These are phyloP conservation scores for Eutrigla gurnardus DNA, from an alignment of 2,797 vertebrate species.

Conservation along the genomic window DNA sequence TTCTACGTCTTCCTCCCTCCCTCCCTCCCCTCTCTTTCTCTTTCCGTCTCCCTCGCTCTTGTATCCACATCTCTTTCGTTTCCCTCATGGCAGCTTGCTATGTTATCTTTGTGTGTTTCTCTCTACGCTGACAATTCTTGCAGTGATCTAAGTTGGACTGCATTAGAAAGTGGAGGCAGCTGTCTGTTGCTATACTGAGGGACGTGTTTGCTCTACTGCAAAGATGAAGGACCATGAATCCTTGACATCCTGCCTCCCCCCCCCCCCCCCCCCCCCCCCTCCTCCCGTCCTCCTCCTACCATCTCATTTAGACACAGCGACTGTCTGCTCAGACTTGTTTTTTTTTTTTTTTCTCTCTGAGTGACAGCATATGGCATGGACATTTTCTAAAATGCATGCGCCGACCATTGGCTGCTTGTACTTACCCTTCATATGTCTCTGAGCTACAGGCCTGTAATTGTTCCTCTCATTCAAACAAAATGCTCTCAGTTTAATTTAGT, in stretches of 20 bases:
- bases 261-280: slow-evolving; percentile 85
- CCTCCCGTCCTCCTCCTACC: slow-evolving; percentile 86
- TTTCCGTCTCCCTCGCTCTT: slow-evolving; percentile 61
- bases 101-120: slow-evolving; percentile 99
- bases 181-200: slow-evolving; percentile 99
- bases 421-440: slow-evolving; percentile 64
- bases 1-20: slow-evolving; percentile 63
- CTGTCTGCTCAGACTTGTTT: slow-evolving; percentile 95
- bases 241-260: slow-evolving; percentile 93
- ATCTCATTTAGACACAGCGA: slow-evolving; percentile 98
- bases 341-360: slow-evolving; percentile 84
- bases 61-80: slow-evolving; percentile 73
- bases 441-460: slow-evolving; percentile 56
- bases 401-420: slow-evolving; percentile 73
- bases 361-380: slow-evolving; percentile 97
- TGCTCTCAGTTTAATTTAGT: slow-evolving; percentile 39
- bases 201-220: slow-evolving; percentile 98
- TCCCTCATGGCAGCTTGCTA: slow-evolving; percentile 94
- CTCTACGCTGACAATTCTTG: slow-evolving; percentile 96
- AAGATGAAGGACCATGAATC: slow-evolving; percentile 99
- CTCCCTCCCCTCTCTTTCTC: slow-evolving; percentile 33
- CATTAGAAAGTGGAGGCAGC: slow-evolving; percentile 99
- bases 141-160: slow-evolving; percentile 99
- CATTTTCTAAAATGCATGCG: slow-evolving; percentile 83
- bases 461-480: slow-evolving; percentile 48